phyloP scores from a whole-genome alignment of 2,797 vertebrate genomes.

The Poeciliopsis infans region DNA sequence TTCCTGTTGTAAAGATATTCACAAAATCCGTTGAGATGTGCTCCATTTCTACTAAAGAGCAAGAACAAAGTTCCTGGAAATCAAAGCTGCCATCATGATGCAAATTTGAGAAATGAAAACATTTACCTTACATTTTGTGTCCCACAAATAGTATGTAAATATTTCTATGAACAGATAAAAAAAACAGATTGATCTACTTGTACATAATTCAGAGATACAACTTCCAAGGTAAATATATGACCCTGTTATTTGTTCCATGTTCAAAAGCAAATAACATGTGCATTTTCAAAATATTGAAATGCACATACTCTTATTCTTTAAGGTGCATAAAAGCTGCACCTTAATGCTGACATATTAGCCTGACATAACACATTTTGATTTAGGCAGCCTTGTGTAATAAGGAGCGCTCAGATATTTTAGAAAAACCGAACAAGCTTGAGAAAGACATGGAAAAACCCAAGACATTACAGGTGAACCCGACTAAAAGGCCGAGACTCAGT shows the following conservation, averaged over 20 bases:
- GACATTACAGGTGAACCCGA: neutral
- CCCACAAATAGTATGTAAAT: neutral
- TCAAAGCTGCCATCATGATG: neutral
- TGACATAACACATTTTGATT: neutral
- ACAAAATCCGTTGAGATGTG: neutral
- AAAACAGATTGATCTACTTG: neutral
- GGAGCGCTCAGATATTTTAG: neutral
- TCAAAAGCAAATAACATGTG: neutral
- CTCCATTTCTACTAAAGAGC: neutral
- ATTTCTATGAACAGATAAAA: neutral
- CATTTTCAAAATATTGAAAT: no score
- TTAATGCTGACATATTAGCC: neutral
- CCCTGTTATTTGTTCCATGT: neutral
- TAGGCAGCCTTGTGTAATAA: neutral
- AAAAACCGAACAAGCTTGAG: neutral
- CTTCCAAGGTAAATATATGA: neutral
- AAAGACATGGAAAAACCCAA: neutral
- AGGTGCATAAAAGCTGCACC: neutral
- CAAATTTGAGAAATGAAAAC: neutral
- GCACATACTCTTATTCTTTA: no score
- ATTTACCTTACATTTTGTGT: neutral
- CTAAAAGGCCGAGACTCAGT: neutral
- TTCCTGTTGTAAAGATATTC: neutral
- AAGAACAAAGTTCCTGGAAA: neutral
- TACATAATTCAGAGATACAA: neutral